phyloP scores from a whole-genome alignment of 2,888 invertebrate genomes.

The Cetonia aurata region DNA sequence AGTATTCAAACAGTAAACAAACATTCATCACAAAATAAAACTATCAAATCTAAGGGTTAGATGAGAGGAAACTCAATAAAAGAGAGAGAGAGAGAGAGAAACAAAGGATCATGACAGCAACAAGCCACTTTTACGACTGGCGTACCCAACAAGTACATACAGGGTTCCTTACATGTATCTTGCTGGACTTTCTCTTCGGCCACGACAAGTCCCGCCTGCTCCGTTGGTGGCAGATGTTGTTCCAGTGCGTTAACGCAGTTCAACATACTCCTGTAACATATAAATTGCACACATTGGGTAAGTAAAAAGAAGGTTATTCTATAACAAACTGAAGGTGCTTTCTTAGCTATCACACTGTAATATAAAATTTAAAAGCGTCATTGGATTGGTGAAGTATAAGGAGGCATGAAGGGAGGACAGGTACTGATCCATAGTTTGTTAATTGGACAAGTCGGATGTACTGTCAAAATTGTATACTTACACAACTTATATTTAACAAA shows the following conservation, averaged over 20 bases:
- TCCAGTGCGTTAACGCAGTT: slow-evolving; percentile 95
- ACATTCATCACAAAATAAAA: too few relatives aligned
- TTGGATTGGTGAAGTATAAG: background rate
- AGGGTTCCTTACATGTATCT: slow-evolving; percentile 80
- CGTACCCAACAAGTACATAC: slow-evolving; percentile 36
- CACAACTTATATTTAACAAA: too few relatives aligned
- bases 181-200: slow-evolving; percentile 83
- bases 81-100: too few relatives aligned
- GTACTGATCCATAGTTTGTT: background rate
- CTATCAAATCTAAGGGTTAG: too few relatives aligned
- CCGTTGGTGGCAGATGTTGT: slow-evolving; percentile 85
- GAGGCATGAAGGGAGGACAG: background rate
- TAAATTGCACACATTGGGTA: slow-evolving; percentile 39
- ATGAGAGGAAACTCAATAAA: too few relatives aligned
- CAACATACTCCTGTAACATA: slow-evolving; percentile 89
- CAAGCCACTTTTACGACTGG: slow-evolving; percentile 24
- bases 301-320: slow-evolving; percentile 3
- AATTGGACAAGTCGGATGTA: too few relatives aligned
- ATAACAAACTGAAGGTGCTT: background rate
- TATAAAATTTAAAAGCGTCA: slow-evolving; percentile 11
- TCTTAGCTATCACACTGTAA: slow-evolving; percentile 5
- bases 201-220: slow-evolving; percentile 82
- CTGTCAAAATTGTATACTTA: slow-evolving; percentile 2
- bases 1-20: too few relatives aligned
- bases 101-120: slow-evolving; percentile 17